Conservation (phyloP, 2,113 vertebrate species). For the Platichthys stellatus region DNA sequence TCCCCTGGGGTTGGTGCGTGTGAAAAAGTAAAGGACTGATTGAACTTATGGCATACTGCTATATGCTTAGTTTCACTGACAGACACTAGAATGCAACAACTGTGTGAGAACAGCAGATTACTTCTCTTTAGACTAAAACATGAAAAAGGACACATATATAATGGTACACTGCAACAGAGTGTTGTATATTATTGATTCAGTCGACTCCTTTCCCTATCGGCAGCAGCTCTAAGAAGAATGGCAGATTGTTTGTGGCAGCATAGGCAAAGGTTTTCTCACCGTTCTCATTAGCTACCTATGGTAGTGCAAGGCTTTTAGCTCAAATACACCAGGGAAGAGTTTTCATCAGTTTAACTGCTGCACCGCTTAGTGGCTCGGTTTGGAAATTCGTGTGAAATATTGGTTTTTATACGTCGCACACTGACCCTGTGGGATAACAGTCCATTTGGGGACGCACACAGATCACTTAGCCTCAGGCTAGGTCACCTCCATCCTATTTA, state of each 20-base stretch:
- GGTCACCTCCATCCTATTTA: constrained; percentile 55
- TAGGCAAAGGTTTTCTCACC: constrained; percentile 18
- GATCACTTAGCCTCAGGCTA: constrained; percentile 59
- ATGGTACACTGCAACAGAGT: constrained; percentile 27
- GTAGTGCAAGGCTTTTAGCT: constrained; percentile 26
- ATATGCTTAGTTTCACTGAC: constrained; percentile 31
- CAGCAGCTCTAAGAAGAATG: constrained; percentile 22
- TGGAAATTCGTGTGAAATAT: constrained; percentile 45
- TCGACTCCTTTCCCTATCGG: not conserved
- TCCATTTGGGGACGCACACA: constrained; percentile 56
- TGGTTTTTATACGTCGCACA: not conserved
- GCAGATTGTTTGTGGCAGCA: constrained; percentile 18
- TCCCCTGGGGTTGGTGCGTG: constrained; percentile 48
- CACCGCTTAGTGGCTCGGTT: constrained; percentile 28
- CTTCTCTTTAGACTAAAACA: constrained; percentile 40
- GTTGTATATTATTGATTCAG: constrained; percentile 43
- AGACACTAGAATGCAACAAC: constrained; percentile 39
- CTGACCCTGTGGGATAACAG: constrained; percentile 45
- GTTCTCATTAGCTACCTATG: constrained; percentile 41
- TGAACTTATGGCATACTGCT: constrained; percentile 50
- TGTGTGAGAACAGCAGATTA: constrained; percentile 32
- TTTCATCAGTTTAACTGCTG: constrained; percentile 26
- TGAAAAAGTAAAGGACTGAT: constrained; percentile 39
- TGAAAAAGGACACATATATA: constrained; percentile 35
- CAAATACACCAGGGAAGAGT: constrained; percentile 27